These are phyloP conservation scores for Brachyhypopomus occidentalis DNA, from an alignment of 2,113 vertebrate genomes.

Conservation along the genomic window DNA sequence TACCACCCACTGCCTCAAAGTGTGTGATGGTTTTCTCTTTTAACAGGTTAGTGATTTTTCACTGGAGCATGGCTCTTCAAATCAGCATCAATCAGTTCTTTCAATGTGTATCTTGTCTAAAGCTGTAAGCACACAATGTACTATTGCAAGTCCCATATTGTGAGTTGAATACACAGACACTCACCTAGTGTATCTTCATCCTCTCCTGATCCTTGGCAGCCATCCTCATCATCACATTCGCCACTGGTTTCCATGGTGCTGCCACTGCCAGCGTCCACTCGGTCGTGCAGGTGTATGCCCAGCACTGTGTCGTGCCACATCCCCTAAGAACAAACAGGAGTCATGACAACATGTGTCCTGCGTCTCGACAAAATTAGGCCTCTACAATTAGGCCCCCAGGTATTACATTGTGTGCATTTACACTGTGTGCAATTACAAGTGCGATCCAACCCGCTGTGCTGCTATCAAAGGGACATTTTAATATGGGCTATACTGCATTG, in stretches of 20 bases:
- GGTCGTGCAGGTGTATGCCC: constrained; percentile 43
- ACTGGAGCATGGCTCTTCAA: too few relatives aligned
- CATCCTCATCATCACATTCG: constrained; percentile 89
- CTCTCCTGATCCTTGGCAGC: constrained; percentile 82
- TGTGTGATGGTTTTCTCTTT: too few relatives aligned
- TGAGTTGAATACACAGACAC: constrained; percentile 38
- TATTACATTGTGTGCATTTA: too few relatives aligned
- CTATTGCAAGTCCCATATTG: too few relatives aligned
- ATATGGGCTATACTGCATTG: neutral
- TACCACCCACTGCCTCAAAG: too few relatives aligned
- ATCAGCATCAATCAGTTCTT: too few relatives aligned
- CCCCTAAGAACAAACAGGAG: constrained; percentile 65
- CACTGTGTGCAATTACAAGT: too few relatives aligned
- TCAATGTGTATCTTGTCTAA: too few relatives aligned
- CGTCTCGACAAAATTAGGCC: neutral
- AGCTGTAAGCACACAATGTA: neutral
- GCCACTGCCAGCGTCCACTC: constrained; percentile 67
- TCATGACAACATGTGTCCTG: neutral
- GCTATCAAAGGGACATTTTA: neutral
- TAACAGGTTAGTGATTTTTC: too few relatives aligned
- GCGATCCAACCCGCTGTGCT: neutral
- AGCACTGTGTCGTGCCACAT: constrained; percentile 70
- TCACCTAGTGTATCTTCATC: constrained; percentile 63
- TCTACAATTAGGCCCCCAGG: too few relatives aligned
- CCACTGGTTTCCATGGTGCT: constrained; percentile 70